phyloP scores from a whole-genome alignment of 2,888 invertebrate genomes.

The Saturnia japonica region DNA sequence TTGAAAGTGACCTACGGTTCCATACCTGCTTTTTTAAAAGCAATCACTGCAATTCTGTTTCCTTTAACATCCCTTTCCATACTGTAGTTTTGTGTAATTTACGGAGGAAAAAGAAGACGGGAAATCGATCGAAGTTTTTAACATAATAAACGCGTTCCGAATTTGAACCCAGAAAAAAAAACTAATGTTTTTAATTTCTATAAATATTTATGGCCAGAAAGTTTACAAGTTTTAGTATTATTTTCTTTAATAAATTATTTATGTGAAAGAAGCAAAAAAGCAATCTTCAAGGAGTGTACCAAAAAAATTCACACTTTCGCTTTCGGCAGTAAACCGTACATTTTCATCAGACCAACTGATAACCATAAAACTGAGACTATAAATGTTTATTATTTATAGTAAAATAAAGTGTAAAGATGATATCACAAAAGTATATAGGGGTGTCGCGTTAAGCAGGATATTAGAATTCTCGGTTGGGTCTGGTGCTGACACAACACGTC shows the following conservation, averaged over 20 bases:
- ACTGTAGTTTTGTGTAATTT: too few relatives aligned
- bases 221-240: neutral
- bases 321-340: constrained; percentile 11
- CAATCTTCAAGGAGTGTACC: neutral
- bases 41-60: too few relatives aligned
- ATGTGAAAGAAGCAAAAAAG: too few relatives aligned
- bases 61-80: too few relatives aligned
- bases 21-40: too few relatives aligned
- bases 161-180: too few relatives aligned
- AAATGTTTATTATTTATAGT: constrained; percentile 4
- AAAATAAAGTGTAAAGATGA: constrained; percentile 30
- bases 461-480: constrained; percentile 40
- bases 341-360: constrained; percentile 14
- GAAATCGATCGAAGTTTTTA: too few relatives aligned
- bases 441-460: constrained; percentile 48
- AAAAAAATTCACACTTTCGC: constrained; percentile 11
- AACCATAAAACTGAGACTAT: constrained; percentile 10
- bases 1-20: too few relatives aligned
- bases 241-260: constrained; percentile 5
- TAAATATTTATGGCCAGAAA: too few relatives aligned
- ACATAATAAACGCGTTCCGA: too few relatives aligned
- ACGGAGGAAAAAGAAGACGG: too few relatives aligned
- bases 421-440: constrained; percentile 35
- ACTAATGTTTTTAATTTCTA: too few relatives aligned
- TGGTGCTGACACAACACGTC: constrained; percentile 13